Conservation (phyloP, 2,888 invertebrate genomes). For the Adineta ricciae region DNA sequence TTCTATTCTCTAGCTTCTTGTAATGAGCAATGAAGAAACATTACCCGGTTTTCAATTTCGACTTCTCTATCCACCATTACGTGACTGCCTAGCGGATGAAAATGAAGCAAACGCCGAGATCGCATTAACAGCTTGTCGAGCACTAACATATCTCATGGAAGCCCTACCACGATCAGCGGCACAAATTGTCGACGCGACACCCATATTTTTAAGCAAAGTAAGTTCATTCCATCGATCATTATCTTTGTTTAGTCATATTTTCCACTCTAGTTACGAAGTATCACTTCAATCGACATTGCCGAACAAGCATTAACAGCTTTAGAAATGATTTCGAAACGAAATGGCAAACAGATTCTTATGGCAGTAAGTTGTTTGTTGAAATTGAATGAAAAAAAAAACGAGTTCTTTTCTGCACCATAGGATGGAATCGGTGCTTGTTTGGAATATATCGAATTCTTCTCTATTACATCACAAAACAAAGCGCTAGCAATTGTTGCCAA, state of each 20-base stretch:
- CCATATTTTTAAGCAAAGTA: conserved; percentile 78
- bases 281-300: conserved; percentile 98
- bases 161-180: conserved; percentile 83
- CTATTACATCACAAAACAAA: conserved; percentile 89
- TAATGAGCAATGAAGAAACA: conserved; percentile 98
- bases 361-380: conserved; percentile 42
- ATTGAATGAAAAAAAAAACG: no score
- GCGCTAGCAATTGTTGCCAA: conserved; percentile 92
- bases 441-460: conserved; percentile 94
- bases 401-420: conserved; percentile 54
- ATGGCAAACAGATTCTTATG: conserved; percentile 80
- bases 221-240: not conserved
- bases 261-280: conserved; percentile 64
- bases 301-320: conserved; percentile 93
- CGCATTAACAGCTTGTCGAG: conserved; percentile 97
- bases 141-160: conserved; percentile 97
- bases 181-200: conserved; percentile 89
- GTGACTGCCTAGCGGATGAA: conserved; percentile 81
- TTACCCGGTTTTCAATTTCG: conserved; percentile 94
- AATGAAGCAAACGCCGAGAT: conserved; percentile 83
- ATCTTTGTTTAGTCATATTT: not conserved
- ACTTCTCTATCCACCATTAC: conserved; percentile 87
- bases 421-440: conserved; percentile 89
- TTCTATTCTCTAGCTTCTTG: conserved; percentile 60
- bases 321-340: conserved; percentile 87